Percentiles rank a stretch among this genome's conserved stretches.
Evolutionary conservation across 2,888 invertebrate species (phyloP).

Genomic region (Schizaphis graminum): DNA sequence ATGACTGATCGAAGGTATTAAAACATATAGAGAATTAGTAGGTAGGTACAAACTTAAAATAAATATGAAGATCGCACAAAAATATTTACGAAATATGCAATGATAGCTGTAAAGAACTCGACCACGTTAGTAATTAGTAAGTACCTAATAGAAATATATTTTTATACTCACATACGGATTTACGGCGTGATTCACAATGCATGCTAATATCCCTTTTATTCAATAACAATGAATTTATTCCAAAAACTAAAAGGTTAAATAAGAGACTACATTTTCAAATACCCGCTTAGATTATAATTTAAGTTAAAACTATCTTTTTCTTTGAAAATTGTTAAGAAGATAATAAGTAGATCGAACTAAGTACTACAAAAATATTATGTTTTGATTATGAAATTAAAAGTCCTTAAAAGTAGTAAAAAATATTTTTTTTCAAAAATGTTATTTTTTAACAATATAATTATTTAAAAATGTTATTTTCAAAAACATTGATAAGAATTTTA

Average conservation of each 20-base stretch:
- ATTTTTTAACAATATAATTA: neutral
- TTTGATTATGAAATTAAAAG: neutral
- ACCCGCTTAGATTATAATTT: neutral
- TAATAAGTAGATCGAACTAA: too few relatives aligned
- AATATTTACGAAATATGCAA: neutral
- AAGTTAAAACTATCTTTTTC: neutral
- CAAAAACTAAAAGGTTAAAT: neutral
- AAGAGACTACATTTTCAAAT: neutral
- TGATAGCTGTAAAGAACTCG: neutral
- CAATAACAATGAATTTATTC: too few relatives aligned
- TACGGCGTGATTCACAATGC: too few relatives aligned
- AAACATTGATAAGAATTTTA: neutral
- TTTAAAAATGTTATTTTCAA: neutral
- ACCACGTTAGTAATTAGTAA: neutral
- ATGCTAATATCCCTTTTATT: too few relatives aligned
- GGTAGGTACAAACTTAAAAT: neutral
- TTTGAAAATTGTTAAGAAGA: neutral
- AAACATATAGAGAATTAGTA: neutral
- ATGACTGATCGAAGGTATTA: neutral
- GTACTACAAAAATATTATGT: too few relatives aligned
- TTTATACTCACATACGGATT: too few relatives aligned
- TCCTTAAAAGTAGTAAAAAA: neutral
- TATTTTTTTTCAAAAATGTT: neutral
- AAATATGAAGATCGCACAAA: neutral
- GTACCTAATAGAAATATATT: neutral